Conservation (phyloP, 2,888 invertebrate genomes). For the Mesorhabditis sp. region DNA sequence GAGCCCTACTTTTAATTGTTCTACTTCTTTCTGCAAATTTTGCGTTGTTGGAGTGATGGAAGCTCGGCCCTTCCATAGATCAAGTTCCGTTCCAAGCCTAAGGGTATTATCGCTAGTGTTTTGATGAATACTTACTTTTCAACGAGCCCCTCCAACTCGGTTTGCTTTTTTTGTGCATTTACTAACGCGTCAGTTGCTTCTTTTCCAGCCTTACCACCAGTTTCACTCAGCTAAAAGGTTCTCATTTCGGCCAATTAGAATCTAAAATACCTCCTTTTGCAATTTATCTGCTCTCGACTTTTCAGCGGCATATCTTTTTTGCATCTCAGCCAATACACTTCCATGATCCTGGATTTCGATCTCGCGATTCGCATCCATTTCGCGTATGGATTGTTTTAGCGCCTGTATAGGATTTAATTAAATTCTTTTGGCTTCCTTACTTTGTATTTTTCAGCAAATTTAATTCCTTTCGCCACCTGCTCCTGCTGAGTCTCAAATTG, state of each 20-base stretch:
- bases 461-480: conserved; percentile 20
- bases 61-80: conserved; percentile 59
- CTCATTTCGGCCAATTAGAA: background rate
- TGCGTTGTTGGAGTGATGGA: conserved; percentile 67
- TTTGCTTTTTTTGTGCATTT: background rate
- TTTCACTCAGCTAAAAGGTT: background rate
- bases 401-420: conserved; percentile 11
- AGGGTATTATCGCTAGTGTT: background rate
- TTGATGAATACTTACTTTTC: background rate
- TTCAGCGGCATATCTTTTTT: conserved; percentile 74
- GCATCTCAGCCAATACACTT: conserved; percentile 76
- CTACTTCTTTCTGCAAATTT: conserved; percentile 35
- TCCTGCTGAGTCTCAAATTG: conserved; percentile 20
- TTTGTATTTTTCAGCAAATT: conserved; percentile 8
- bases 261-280: conserved; percentile 65
- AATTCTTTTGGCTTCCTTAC: background rate
- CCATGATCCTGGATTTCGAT: conserved; percentile 76
- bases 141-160: background rate
- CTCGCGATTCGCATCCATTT: conserved; percentile 77
- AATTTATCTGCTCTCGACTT: conserved; percentile 73
- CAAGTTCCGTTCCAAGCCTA: conserved; percentile 13
- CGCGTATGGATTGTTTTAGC: conserved; percentile 63
- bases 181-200: background rate
- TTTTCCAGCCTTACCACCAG: background rate
- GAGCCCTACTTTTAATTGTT: background rate